Base-by-base conservation (phyloP, 2,113 vertebrate genomes). In the Mastomys natalensis region DNA sequence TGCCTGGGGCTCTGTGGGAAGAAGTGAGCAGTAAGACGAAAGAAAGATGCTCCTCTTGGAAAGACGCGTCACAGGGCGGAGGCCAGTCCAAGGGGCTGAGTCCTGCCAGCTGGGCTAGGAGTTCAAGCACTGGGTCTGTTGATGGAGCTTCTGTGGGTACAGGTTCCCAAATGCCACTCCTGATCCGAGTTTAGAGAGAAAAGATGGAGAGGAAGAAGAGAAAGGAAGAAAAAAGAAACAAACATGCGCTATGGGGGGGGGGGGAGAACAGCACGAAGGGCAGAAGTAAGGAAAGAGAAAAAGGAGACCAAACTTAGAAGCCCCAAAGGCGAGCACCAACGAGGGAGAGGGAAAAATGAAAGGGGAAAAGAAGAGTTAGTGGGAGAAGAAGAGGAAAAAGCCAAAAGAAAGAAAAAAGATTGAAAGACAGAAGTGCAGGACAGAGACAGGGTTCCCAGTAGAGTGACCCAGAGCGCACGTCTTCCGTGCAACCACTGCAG, bases 81-180 rank as follows among this genome's bases (percentile, higher is more conserved):
- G 74, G 43, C 29, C 3, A 21, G 51, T 24, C 37, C 21, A 26
- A n/a, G 85, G 26, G 55, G 53, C 19, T 6, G 10, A 6, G 60
- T n/a, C 12, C 45, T 7, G 17, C 31, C 3, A 0, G 0, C n/a
- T n/a, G 34, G 5, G 0, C 7, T 45, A 1, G 8, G 0, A 17
- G 9, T 53, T 43, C 45, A 24, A 40, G 24, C n/a, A 1, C 21
- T 6, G 74, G 34, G 19, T 34, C 1, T 0, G 16, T 8, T 0
- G 0, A 31, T 0, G 48, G 48, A 78, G 53, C 34, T 21, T 34
- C 40, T 37, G 0, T 29, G 0, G 15, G 2, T 40, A 73, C 5
- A 7, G 74, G 21, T 73, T 10, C 77, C 15, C 26, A 94, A 55
- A 72, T 73, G 17, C 34, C 11, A 12, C 64, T 62, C 78, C 15